These are phyloP conservation scores for Troides aeacus DNA, from an alignment of 2,888 invertebrate genomes.

Conservation along the genomic window DNA sequence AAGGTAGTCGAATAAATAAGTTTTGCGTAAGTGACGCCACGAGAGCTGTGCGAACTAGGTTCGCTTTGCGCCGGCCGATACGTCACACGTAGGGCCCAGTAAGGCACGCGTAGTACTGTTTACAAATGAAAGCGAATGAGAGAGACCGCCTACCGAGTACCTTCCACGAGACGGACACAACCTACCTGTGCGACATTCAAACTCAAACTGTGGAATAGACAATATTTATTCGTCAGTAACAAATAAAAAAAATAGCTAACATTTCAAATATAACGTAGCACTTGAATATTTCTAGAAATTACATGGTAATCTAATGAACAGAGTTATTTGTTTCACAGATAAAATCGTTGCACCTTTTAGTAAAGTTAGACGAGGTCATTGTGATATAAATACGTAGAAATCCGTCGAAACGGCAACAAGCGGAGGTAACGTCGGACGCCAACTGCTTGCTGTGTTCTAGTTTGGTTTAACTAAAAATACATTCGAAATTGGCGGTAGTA, in stretches of 20 bases:
- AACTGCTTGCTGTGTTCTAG: background rate
- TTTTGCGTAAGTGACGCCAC: conserved; percentile 38
- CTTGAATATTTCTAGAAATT: background rate
- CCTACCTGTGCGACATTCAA: conserved; percentile 10
- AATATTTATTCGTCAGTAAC: background rate
- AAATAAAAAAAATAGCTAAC: background rate
- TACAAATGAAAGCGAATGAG: conserved; percentile 10
- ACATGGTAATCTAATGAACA: background rate
- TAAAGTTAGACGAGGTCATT: conserved; percentile 1
- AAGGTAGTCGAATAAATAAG: conserved; percentile 46
- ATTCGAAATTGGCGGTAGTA: conserved; percentile 4
- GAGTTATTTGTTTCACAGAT: conserved; percentile 1
- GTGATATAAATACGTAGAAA: background rate
- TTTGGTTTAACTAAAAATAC: background rate
- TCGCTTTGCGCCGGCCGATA: conserved; percentile 38
- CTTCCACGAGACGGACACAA: background rate
- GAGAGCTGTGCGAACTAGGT: conserved; percentile 49
- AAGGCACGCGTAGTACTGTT: conserved; percentile 34
- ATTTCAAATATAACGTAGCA: background rate
- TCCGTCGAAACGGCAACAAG: background rate
- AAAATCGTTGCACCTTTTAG: conserved; percentile 4
- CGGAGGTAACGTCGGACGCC: background rate
- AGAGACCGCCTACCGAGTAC: conserved; percentile 12
- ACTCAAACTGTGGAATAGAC: background rate
- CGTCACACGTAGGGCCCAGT: conserved; percentile 41